Base-by-base conservation (phyloP, 2,797 vertebrate genomes). In the Anas capensis region DNA sequence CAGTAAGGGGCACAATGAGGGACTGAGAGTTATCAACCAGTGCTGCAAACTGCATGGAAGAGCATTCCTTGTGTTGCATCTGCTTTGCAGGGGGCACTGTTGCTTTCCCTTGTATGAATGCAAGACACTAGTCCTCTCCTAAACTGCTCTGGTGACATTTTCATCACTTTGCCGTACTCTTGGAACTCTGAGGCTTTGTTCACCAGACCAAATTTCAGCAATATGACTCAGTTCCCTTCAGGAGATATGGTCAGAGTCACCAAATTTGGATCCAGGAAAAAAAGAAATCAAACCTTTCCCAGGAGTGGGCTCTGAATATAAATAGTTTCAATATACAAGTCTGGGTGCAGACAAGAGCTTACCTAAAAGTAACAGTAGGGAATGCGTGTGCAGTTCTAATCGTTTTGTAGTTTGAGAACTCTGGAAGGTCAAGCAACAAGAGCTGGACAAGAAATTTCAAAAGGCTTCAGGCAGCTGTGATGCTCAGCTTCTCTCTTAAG, bases 31-130 rank as follows among this genome's bases (percentile, higher is more conserved):
- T 5, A 73, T 6, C 78, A 54, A 15, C 27, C 42, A 42, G 42
- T 4, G 4, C 12, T 42, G 53, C 46, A 18, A 49, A 56, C 0
- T 36, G 49, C 1, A 2, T 11, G 40, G 57, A 60, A 56, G 27
- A 84, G 40, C 21, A 10, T 53, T 31, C 15, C 31, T 71, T 20
- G n/a, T 14, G 19, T 11, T 69, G 19, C 40, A 48, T 12, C 34
- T 36, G 0, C 14, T 15, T 38, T 34, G 38, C 24, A 24, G 31
- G 71, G 34, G 15, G 69, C 42, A 70, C 65, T 8, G 27, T 3
- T 42, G 53, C 54, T 21, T 33, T 68, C 11, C 15, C 18, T n/a
- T 44, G 21, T 20, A 12, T 4, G 23, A 66, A 33, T 4, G 17
- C 19, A 34, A 51, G 38, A 69, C 27, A 21, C 9, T 9, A 16